Conservation (phyloP, 2,113 vertebrate species). For the Erpornis zantholeuca region DNA sequence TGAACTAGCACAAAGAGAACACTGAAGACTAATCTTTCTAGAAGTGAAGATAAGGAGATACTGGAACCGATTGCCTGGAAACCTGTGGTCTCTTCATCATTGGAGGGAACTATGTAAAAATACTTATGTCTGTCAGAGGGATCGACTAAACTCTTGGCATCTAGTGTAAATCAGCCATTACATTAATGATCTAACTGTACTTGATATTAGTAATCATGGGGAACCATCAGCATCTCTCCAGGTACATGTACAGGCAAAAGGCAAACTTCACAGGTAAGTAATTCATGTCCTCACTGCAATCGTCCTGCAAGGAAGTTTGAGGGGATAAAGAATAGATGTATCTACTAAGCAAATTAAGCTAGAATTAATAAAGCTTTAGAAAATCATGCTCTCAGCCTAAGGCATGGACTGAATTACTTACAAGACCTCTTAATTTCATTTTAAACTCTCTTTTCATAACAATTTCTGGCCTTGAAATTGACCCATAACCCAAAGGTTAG, state of each 20-base stretch:
- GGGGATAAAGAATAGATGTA: neutral
- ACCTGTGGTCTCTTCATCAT: neutral
- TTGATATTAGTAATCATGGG: neutral
- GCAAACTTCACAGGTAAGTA: neutral
- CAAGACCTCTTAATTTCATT: neutral
- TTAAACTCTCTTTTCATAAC: neutral
- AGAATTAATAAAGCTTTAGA: neutral
- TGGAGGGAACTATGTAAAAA: neutral
- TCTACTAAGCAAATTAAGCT: neutral
- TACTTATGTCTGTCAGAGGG: fast-evolving
- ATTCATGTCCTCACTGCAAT: neutral
- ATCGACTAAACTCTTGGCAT: neutral
- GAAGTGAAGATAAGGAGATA: neutral
- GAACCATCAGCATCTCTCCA: neutral
- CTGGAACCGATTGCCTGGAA: neutral
- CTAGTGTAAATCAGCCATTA: neutral
- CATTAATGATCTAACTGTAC: neutral
- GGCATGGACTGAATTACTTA: neutral
- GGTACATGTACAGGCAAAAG: neutral
- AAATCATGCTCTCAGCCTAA: neutral
- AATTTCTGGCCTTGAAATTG: neutral
- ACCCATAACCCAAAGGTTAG: neutral
- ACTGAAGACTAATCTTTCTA: neutral
- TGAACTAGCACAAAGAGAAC: neutral
- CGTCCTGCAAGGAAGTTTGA: neutral